Base-by-base conservation (phyloP, 1,140 invertebrate genomes). In the Palaemon carinicauda region DNA sequence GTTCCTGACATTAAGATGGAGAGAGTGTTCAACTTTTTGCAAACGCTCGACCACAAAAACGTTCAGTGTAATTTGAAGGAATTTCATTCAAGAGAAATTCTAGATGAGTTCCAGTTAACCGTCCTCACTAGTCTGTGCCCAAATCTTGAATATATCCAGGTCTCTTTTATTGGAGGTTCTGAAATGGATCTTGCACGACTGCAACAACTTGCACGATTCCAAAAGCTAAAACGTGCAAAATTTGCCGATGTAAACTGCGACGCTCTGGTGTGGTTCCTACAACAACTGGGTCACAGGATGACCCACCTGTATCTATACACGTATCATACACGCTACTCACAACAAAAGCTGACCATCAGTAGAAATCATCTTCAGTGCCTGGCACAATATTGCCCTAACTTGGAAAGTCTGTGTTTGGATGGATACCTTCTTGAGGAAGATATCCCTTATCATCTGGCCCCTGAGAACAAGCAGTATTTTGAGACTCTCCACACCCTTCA, bases 1-100 rank as follows among this genome's bases (percentile, higher is more conserved):
- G 89, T 89, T 19, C 89, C 89, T 0, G 89, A 89, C 33, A 88
- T 89, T 19, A 85, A 74, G 75, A 89, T 89, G 89, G 83, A 89
- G 29, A 85, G 88, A 65, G 54, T 88, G 27, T 89, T 89, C 71
- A 88, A 73, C 41, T 89, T 89, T 78, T 80, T 89, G 50, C 80
- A 82, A 31, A 88, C 82, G 10, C 53, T 89, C 41, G 87, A 88
- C 24, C 82, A 88, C 74, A 86, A 88, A 29, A 78, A 82, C 65
- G 87, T 89, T 41, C 89, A 89, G 53, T 86, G 85, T 33, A 88
- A 89, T 53, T 80, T 89, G 29, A 80, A 86, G 80, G 86, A 89
- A 56, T 88, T 89, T 52, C 89, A 89, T 21, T 89, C 89, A 3
- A 27, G 89, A 4, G 89, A 89, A 71, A 89, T 88, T 50, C 82